Evolutionary conservation across 2,888 invertebrate species (phyloP).

Genomic region (Dexiosoma caninum): DNA sequence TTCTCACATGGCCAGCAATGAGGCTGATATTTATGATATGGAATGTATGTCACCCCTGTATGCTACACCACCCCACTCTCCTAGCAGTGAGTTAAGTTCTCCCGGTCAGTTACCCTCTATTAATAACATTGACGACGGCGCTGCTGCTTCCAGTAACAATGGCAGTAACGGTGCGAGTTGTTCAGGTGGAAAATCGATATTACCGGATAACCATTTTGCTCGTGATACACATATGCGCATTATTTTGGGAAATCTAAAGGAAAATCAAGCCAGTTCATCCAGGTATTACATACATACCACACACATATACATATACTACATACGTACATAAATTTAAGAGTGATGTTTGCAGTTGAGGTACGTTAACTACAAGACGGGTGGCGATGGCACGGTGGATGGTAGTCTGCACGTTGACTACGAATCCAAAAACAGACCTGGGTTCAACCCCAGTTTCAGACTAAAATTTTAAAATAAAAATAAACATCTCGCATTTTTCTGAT

Average conservation of each 20-base stretch:
- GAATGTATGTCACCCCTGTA: conserved; percentile 84
- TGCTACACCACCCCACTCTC: conserved; percentile 89
- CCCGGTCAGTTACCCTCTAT: conserved; percentile 77
- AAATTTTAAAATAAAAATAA: too few relatives aligned
- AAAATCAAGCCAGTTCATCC: conserved; percentile 76
- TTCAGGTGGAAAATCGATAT: conserved; percentile 69
- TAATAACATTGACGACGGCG: conserved; percentile 77
- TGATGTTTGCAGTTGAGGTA: too few relatives aligned
- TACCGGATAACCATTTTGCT: conserved; percentile 89
- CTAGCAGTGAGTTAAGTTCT: conserved; percentile 82
- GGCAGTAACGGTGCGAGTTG: conserved; percentile 57
- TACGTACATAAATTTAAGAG: too few relatives aligned
- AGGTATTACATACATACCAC: too few relatives aligned
- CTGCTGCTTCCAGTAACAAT: conserved; percentile 70
- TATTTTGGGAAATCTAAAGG: conserved; percentile 83
- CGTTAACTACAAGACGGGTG: too few relatives aligned
- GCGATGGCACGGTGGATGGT: too few relatives aligned
- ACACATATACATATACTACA: too few relatives aligned
- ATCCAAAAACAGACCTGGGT: too few relatives aligned
- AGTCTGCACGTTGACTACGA: too few relatives aligned
- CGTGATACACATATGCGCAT: conserved; percentile 95
- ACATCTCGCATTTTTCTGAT: too few relatives aligned
- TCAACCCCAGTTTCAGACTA: too few relatives aligned
- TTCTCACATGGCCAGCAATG: conserved; percentile 72
- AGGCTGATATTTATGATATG: conserved; percentile 78